These are phyloP conservation scores for Marronus borbonicus DNA, from an alignment of 2,888 invertebrate genomes.

Conservation along the genomic window DNA sequence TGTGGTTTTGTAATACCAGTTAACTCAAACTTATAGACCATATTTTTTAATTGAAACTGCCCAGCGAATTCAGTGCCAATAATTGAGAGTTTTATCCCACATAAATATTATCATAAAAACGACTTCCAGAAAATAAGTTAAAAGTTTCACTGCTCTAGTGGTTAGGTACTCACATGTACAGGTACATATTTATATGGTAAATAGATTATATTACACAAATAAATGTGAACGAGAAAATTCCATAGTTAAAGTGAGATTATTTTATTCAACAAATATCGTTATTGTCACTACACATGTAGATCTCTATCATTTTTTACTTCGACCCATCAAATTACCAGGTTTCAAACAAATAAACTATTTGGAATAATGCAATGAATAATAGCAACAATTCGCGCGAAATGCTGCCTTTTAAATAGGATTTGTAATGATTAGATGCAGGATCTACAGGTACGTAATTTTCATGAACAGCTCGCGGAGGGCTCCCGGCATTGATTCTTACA, in stretches of 20 bases:
- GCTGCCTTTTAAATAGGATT: background rate
- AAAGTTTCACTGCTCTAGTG: too few relatives aligned
- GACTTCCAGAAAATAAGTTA: too few relatives aligned
- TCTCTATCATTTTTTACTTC: constrained; percentile 28
- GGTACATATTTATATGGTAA: too few relatives aligned
- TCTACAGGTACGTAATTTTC: constrained; percentile 62
- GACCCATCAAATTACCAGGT: constrained; percentile 1
- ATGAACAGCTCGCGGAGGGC: constrained; percentile 50
- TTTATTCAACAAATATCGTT: constrained; percentile 56
- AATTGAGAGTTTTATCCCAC: too few relatives aligned
- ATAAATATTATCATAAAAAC: too few relatives aligned
- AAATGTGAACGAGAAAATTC: too few relatives aligned
- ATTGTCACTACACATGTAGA: constrained; percentile 66
- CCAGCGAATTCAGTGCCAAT: too few relatives aligned
- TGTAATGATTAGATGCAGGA: constrained; percentile 56
- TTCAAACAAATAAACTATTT: background rate
- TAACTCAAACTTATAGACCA: too few relatives aligned
- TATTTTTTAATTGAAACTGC: too few relatives aligned
- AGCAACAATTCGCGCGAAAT: background rate
- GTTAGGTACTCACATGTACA: too few relatives aligned
- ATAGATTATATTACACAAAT: too few relatives aligned
- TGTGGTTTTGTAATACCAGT: too few relatives aligned
- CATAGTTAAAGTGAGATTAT: constrained; percentile 11
- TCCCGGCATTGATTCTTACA: constrained; percentile 50
- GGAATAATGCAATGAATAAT: background rate